These are phyloP conservation scores for Pseudochirops corinnae DNA, from an alignment of 2,797 vertebrate genomes.

Conservation along the genomic window DNA sequence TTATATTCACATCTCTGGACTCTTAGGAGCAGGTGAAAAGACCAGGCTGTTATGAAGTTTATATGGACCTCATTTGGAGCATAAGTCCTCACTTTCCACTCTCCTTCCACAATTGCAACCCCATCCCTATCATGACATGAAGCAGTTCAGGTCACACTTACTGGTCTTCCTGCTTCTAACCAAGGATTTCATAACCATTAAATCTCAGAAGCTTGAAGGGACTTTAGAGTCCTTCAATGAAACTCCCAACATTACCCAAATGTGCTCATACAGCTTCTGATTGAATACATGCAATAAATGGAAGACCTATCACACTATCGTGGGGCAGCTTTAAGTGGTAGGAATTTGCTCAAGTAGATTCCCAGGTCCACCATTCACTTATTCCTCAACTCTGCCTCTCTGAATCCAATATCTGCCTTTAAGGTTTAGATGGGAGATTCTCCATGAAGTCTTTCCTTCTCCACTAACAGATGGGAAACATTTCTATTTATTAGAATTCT, in stretches of 20 bases:
- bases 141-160: not conserved
- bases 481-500: no score
- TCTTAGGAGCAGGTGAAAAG: not conserved
- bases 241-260: not conserved
- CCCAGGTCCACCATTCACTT: not conserved
- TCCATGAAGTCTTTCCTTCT: not conserved
- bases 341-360: not conserved
- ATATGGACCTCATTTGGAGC: not conserved
- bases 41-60: not conserved
- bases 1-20: not conserved
- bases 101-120: not conserved
- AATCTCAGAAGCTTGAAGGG: not conserved
- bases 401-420: not conserved
- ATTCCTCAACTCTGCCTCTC: no score
- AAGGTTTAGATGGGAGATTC: not conserved
- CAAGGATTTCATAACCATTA: not conserved
- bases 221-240: not conserved
- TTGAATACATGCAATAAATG: no score
- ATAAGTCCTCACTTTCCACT: not conserved
- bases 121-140: not conserved
- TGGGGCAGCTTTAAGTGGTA: not conserved
- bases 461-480: not conserved
- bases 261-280: no score
- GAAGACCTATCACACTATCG: no score
- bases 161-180: not conserved